Base-by-base conservation (phyloP, 2,113 vertebrate species). In the Anolis carolinensis region DNA sequence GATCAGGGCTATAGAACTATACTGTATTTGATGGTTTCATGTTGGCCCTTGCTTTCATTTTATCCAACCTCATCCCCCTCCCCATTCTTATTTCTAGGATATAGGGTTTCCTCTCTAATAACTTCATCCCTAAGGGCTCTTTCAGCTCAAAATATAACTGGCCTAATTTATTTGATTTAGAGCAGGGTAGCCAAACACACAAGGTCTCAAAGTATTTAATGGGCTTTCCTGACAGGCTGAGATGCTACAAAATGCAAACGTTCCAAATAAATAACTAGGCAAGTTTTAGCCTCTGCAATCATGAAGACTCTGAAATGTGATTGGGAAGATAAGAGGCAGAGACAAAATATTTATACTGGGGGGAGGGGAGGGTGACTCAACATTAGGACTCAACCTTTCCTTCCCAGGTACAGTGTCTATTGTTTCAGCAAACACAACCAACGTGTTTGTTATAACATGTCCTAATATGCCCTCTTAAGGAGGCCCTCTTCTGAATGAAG, bases 51-150 rank as follows among this genome's bases (percentile, higher is more conserved):
- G 75, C 79, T 59, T 81, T 59, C 65, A 75, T 86, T 86, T 81
- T 67, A 81, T 81, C 72, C 72, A 75, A 67, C 32, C 81, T 67
- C 75, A 63, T 65, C 50, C 36, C 34, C 2, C 5, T 5, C 70
- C 59, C 18, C 23, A 75, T 67, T 39, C 79, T 86, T 52, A 62
- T 81, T 86, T 86, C 85, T 86, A 75, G 79, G 72, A 81, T 86
- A 86, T 86, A 81, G 70, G 32, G 85, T 86, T 86, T 86, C 85
- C 79, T 81, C 70, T 81, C 85, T 86, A 86, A 86, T 86, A 86
- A 81, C 71, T 86, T 81, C 79, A 86, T 81, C 79, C 85, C 79
- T 74, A 74, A 75, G 79, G 85, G 71, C 62, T 81, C 59, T 81
- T 86, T 86, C 71, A 86, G 79, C 59, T 86, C 85, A 81, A 86